Evolutionary conservation across 2,797 vertebrate genomes (phyloP).

Genomic region (Neopelma chrysocephalum): DNA sequence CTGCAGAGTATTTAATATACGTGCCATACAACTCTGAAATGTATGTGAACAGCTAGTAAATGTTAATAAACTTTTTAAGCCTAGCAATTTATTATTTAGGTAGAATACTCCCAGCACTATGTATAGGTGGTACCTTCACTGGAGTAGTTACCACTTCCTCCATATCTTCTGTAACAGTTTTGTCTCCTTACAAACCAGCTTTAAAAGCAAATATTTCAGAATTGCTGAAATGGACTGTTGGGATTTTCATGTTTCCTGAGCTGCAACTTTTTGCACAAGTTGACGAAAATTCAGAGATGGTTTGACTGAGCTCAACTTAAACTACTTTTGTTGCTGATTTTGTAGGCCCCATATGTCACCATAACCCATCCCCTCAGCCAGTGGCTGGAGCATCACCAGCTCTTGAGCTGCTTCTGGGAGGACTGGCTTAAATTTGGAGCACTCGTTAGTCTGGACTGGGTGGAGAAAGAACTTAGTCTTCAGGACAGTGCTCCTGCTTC

Average conservation of each 20-base stretch:
- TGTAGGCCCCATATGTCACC: rapidly evolving
- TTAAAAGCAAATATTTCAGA: background rate
- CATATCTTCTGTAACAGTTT: background rate
- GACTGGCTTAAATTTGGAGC: background rate
- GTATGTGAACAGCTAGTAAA: background rate
- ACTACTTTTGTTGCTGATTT: background rate
- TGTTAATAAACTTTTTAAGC: background rate
- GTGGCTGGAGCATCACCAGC: background rate
- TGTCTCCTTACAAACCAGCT: background rate
- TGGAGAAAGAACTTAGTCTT: background rate
- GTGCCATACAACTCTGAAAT: background rate
- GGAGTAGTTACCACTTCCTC: background rate
- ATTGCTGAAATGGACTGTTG: background rate
- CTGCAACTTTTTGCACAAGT: background rate
- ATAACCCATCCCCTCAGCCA: rapidly evolving
- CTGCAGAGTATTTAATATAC: background rate
- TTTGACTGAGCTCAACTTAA: background rate
- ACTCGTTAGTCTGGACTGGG: background rate
- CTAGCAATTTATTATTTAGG: background rate
- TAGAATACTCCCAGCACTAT: background rate
- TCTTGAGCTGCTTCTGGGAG: background rate
- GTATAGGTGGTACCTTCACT: background rate
- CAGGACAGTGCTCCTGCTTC: background rate
- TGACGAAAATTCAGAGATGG: background rate
- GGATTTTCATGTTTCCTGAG: background rate